A percentile compares a stretch with the other conserved stretches of the same genome.
Conservation (phyloP, 2,113 vertebrate genomes). For the Daphoenositta chrysoptera region DNA sequence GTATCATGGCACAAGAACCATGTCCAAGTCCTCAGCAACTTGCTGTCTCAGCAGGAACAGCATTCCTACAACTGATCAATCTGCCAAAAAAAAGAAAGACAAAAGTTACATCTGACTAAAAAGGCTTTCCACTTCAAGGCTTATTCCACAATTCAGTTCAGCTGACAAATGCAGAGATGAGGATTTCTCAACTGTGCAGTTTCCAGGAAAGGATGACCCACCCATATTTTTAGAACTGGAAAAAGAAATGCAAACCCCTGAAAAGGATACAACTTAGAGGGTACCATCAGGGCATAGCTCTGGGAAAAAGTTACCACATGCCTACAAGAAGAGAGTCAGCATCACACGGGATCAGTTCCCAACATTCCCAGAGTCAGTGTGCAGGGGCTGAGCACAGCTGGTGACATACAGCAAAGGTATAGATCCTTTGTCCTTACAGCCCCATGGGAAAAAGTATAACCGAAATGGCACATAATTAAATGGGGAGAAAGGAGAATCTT, state of each 20-base stretch:
- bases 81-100: background rate
- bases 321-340: background rate
- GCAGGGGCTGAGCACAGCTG: background rate
- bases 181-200: background rate
- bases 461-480: background rate
- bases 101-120: background rate
- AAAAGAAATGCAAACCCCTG: background rate
- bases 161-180: background rate
- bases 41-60: background rate
- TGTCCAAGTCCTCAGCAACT: background rate
- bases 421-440: background rate
- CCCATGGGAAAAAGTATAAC: background rate
- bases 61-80: background rate
- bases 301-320: background rate
- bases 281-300: fast-evolving
- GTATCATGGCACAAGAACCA: background rate
- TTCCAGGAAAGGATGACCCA: background rate
- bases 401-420: background rate
- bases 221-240: background rate
- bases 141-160: background rate
- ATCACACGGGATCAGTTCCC: background rate
- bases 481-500: background rate
- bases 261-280: background rate
- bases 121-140: conserved; percentile 1
- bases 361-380: background rate